Conservation (phyloP, 53 echinoderm and acorn worm species). For the Echinarachnius parma region DNA sequence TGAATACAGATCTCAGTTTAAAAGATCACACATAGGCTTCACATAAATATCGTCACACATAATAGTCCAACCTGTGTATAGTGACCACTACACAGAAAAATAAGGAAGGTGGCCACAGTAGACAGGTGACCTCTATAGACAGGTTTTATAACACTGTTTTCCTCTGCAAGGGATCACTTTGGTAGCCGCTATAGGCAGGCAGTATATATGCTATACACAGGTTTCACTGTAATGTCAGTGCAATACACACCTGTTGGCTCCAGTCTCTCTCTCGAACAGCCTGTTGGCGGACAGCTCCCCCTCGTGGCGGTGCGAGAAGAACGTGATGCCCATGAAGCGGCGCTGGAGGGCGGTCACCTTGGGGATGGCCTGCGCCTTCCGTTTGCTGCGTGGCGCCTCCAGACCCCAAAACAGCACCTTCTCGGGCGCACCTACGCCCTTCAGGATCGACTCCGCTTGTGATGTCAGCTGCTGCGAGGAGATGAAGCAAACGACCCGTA, state of each 20-base stretch:
- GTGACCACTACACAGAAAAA: too few relatives aligned
- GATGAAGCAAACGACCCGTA: slow-evolving; percentile 46
- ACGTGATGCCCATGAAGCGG: slow-evolving; percentile 37
- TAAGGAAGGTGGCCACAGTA: too few relatives aligned
- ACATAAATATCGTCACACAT: too few relatives aligned
- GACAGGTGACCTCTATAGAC: too few relatives aligned
- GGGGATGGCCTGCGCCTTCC: slow-evolving; percentile 26
- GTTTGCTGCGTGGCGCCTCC: slow-evolving; percentile 20
- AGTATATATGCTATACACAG: too few relatives aligned
- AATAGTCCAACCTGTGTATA: too few relatives aligned
- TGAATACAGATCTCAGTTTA: too few relatives aligned
- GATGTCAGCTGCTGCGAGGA: slow-evolving; percentile 35
- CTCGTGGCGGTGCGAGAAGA: slow-evolving; percentile 53
- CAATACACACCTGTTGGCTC: slow-evolving; percentile 69
- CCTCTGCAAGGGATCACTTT: too few relatives aligned
- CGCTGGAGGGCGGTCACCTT: slow-evolving; percentile 26
- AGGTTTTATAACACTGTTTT: too few relatives aligned
- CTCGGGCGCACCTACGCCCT: slow-evolving; percentile 39
- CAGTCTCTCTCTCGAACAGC: slow-evolving; percentile 63
- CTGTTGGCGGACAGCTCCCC: slow-evolving; percentile 55
- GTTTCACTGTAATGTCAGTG: too few relatives aligned
- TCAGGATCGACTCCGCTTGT: slow-evolving; percentile 19
- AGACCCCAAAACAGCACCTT: slow-evolving; percentile 46
- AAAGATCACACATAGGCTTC: too few relatives aligned
- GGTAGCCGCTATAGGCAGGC: too few relatives aligned